Percentiles rank a stretch among this genome's conserved stretches.
phyloP scores from a whole-genome alignment of 2,797 vertebrate species.

The Macrochelys suwanniensis region DNA sequence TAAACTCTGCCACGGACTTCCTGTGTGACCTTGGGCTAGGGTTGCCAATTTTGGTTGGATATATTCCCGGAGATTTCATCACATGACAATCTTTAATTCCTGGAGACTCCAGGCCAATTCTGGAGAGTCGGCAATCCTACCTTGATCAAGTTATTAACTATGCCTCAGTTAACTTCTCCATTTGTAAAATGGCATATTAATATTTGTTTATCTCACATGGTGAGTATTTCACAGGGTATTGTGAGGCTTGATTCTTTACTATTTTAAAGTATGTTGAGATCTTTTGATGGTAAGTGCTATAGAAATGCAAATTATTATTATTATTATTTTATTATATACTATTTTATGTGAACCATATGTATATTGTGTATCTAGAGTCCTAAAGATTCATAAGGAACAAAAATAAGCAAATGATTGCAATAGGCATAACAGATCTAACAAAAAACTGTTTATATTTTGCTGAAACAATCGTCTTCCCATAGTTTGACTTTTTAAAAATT shows the following conservation, averaged over 20 bases:
- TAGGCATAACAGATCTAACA: neutral
- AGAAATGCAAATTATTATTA: neutral
- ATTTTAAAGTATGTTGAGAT: neutral
- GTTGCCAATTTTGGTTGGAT: neutral
- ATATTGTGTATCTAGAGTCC: neutral
- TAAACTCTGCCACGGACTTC: neutral
- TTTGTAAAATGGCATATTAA: neutral
- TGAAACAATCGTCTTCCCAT: neutral
- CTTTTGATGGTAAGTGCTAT: neutral
- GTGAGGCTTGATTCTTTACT: neutral
- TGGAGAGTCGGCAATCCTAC: too few relatives aligned
- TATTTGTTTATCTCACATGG: neutral
- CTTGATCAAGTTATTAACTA: neutral
- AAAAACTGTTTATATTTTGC: neutral
- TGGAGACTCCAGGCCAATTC: too few relatives aligned
- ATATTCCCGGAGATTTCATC: too few relatives aligned
- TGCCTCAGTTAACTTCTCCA: neutral
- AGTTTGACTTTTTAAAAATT: neutral
- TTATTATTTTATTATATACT: neutral
- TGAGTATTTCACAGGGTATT: neutral
- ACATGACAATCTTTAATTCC: too few relatives aligned
- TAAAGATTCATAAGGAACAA: neutral
- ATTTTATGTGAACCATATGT: neutral
- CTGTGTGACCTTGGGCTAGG: neutral
- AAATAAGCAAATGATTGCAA: neutral